Evolutionary conservation across 1,140 invertebrate species (phyloP).

Genomic region (Lepidurus couesii): DNA sequence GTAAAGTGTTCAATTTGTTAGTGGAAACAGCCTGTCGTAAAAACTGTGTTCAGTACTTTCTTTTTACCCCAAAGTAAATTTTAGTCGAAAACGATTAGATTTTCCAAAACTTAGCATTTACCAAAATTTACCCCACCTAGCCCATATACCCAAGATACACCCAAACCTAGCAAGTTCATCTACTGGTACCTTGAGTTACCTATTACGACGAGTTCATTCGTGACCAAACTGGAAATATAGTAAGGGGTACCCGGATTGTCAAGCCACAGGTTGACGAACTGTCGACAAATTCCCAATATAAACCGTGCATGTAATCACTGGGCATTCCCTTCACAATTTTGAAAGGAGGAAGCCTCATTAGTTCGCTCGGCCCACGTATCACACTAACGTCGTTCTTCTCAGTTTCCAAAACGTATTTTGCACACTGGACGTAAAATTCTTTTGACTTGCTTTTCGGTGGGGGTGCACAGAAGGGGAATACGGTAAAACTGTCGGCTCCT

Average conservation of each 20-base stretch:
- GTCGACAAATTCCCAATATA: conserved; percentile 23
- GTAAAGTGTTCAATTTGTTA: conserved; percentile 78
- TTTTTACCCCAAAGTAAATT: conserved; percentile 84
- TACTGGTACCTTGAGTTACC: no score
- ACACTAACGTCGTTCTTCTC: background rate
- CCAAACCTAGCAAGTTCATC: no score
- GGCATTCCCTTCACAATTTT: background rate
- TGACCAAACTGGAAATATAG: conserved; percentile 1
- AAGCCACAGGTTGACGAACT: conserved; percentile 11
- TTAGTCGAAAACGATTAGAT: background rate
- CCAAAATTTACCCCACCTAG: no score
- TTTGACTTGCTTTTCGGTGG: background rate
- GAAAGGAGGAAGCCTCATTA: conserved; percentile 21
- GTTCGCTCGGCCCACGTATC: conserved; percentile 1
- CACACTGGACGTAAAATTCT: background rate
- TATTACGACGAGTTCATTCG: no score
- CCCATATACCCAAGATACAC: no score
- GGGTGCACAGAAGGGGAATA: background rate
- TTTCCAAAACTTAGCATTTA: no score
- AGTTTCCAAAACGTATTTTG: background rate
- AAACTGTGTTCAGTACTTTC: conserved; percentile 77
- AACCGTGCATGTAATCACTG: conserved; percentile 24
- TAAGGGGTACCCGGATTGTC: background rate
- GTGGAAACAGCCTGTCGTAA: conserved; percentile 64
- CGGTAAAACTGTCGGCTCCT: conserved; percentile 16